Base-by-base conservation (phyloP, 2,888 invertebrate genomes). In the Sepioteuthis lessoniana region DNA sequence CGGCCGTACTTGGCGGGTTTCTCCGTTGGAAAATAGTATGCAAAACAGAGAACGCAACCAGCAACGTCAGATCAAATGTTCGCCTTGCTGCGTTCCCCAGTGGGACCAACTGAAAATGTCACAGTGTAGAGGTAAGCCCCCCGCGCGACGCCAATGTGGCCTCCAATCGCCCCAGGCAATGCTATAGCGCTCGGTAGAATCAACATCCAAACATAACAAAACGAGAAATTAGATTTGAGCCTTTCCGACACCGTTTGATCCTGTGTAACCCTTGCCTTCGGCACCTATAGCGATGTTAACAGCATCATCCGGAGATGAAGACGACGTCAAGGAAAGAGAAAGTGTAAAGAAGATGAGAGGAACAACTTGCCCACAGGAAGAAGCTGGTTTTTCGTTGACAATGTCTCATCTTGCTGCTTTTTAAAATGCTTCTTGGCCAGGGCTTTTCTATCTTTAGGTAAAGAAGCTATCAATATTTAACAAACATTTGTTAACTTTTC, bases 101-200 rank as follows among this genome's bases (percentile, higher is more conserved):
- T 76, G 76, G 76, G 76, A 76, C 76, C 76, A 76, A 35, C 76
- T n/a, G 76, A 76, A 76, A 76, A 76, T 76, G 76, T 76, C 76
- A 76, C 35, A 76, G 76, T 76, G 76, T 76, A 76, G 76, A 76
- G 76, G 76, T 76, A 76, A 76, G 76, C 76, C 76, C 76, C 76
- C 76, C 76, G 76, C n/a, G 16, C n/a, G n/a, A 35, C 76, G 76
- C 35, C 76, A 76, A 76, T 35, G 76, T 76, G 76, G 76, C n/a
- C 76, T 16, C n/a, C n/a, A 13, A 76, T 76, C n/a, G 76, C 76
- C n/a, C 2, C n/a, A 4, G 76, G 76, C 13, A n/a, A 4, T 35
- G n/a, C 76, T 76, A 16, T n/a, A 76, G n/a, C 76, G n/a, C 13
- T n/a, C 76, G 76, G 3, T 35, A 76, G 76, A 76, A 76, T 76